phyloP scores from a whole-genome alignment of 2,113 vertebrate genomes.

The Hippolais icterina region DNA sequence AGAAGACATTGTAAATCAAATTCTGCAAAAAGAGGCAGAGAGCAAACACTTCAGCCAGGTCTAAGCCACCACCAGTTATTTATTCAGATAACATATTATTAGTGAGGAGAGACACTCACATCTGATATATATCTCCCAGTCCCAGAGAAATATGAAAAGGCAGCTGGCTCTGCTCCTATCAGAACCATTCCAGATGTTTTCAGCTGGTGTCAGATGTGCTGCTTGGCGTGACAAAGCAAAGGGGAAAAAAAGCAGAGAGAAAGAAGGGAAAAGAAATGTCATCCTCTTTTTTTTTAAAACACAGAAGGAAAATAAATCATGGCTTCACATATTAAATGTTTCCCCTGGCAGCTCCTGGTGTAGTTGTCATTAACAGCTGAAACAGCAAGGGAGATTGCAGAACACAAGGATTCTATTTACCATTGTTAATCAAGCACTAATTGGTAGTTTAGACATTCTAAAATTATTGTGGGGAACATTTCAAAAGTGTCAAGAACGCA shows the following conservation, averaged over 20 bases:
- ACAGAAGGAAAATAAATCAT: not conserved
- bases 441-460: slow-evolving; percentile 42
- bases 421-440: slow-evolving; percentile 48
- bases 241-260: not conserved
- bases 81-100: slow-evolving; percentile 70
- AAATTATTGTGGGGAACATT: slow-evolving; percentile 35
- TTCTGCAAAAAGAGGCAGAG: slow-evolving; percentile 24
- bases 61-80: slow-evolving; percentile 45
- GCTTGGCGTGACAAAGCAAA: slow-evolving; percentile 49
- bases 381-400: not conserved
- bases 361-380: slow-evolving; percentile 45
- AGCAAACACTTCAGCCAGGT: slow-evolving; percentile 46
- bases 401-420: slow-evolving; percentile 28
- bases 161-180: slow-evolving; percentile 56
- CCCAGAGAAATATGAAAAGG: slow-evolving; percentile 44
- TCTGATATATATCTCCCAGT: slow-evolving; percentile 33
- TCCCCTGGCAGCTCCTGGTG: not conserved
- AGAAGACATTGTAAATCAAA: slow-evolving; percentile 58
- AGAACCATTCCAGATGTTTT: slow-evolving; percentile 69
- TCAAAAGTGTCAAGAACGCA: slow-evolving; percentile 9
- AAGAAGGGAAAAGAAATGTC: not conserved
- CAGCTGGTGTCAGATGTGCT: slow-evolving; percentile 15
- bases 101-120: slow-evolving; percentile 43
- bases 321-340: slow-evolving; percentile 21
- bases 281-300: not conserved